A percentile compares a stretch with the other conserved stretches of the same genome.
These are phyloP conservation scores for Drosophila fuyamai DNA, from an alignment of 1,140 invertebrate genomes.

Conservation along the genomic window DNA sequence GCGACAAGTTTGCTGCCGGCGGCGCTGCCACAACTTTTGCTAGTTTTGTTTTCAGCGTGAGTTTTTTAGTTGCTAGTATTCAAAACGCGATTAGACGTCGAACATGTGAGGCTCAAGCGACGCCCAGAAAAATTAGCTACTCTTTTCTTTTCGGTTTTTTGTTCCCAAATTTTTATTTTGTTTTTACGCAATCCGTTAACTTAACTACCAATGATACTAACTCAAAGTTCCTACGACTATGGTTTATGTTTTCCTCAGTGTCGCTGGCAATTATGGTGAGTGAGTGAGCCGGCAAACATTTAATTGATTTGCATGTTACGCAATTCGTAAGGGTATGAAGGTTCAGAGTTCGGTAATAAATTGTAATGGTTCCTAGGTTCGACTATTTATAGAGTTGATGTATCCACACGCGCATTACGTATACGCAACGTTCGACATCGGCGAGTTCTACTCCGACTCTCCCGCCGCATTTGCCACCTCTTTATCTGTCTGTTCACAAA, in stretches of 20 bases:
- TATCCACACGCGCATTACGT: constrained; percentile 59
- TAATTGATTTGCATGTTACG: constrained; percentile 69
- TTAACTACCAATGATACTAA: constrained; percentile 26
- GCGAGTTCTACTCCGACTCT: background rate
- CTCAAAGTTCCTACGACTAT: constrained; percentile 46
- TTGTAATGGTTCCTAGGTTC: constrained; percentile 26
- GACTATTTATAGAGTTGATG: constrained; percentile 42
- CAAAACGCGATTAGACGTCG: constrained; percentile 84
- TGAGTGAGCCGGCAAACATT: constrained; percentile 55
- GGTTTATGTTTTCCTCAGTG: constrained; percentile 83
- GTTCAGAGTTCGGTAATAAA: constrained; percentile 40
- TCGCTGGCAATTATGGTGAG: constrained; percentile 80
- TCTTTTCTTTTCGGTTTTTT: constrained; percentile 54
- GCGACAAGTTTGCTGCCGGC: constrained; percentile 37
- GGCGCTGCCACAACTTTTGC: constrained; percentile 32
- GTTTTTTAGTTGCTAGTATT: constrained; percentile 71
- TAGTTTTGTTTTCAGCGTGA: constrained; percentile 43
- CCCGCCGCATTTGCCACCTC: constrained; percentile 1
- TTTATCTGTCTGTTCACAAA: constrained; percentile 23
- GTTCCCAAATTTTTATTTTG: constrained; percentile 33
- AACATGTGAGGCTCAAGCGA: constrained; percentile 81
- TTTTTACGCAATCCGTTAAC: constrained; percentile 14
- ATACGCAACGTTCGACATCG: constrained; percentile 47
- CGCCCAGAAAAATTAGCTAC: constrained; percentile 48
- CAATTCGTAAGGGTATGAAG: constrained; percentile 37